Percentiles rank a stretch among this genome's conserved stretches.
phyloP scores from a whole-genome alignment of 1,140 invertebrate species.

The Nephotettix cincticeps region DNA sequence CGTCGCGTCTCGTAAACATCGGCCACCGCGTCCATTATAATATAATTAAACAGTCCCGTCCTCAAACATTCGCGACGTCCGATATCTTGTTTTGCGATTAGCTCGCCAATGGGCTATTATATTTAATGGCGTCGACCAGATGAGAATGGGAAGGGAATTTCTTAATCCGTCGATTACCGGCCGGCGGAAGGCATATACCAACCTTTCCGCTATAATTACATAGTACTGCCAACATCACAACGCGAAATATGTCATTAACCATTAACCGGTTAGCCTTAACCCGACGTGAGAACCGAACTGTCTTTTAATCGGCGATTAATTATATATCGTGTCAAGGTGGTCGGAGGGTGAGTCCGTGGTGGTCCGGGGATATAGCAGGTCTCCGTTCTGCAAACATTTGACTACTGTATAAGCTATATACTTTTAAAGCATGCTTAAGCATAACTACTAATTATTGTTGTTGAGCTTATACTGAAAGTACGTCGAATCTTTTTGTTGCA shows the following conservation, averaged over 20 bases:
- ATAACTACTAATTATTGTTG: too few relatives aligned
- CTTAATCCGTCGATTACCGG: constrained; percentile 8
- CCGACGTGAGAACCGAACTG: constrained; percentile 10
- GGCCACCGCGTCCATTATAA: too few relatives aligned
- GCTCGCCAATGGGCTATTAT: constrained; percentile 12
- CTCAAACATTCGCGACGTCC: background rate
- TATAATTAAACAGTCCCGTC: too few relatives aligned
- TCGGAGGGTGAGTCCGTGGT: background rate
- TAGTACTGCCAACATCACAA: constrained; percentile 4
- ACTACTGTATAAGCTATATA: too few relatives aligned
- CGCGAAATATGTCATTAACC: constrained; percentile 20
- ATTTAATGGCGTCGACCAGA: constrained; percentile 3
- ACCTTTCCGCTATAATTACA: background rate
- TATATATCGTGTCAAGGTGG: background rate
- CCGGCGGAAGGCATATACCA: background rate
- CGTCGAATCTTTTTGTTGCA: too few relatives aligned
- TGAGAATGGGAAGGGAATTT: constrained; percentile 7
- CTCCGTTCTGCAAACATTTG: too few relatives aligned
- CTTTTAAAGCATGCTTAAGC: too few relatives aligned
- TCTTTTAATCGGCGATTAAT: background rate
- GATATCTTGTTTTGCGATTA: constrained; percentile 22
- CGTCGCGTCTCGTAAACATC: too few relatives aligned
- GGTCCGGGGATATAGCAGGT: too few relatives aligned
- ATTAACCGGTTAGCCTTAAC: constrained; percentile 13
- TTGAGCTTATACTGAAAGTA: too few relatives aligned